Base-by-base conservation (phyloP, 2,888 invertebrate genomes). In the Ormyrus labotus region DNA sequence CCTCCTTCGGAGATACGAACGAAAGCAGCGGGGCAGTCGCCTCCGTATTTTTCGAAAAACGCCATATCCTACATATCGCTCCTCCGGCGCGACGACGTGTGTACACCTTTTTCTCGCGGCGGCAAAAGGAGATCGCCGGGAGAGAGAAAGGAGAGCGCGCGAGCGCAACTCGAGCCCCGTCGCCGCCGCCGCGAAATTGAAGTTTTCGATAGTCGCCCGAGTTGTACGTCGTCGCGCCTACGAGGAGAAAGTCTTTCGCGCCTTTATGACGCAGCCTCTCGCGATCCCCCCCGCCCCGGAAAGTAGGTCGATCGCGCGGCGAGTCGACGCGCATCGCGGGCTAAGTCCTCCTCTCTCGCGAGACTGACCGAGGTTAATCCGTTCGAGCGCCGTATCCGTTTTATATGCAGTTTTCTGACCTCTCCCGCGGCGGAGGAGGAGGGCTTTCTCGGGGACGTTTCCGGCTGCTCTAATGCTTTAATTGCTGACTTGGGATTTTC, bases 261-360 rank as follows among this genome's bases (percentile, higher is more conserved):
- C 47, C 64, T 65, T 71, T 48, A 19, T 48, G 51, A 70, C n/a
- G 45, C 8, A 5, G 61, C 9, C 69, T 19, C 63, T 34, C 69
- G 45, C 80, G 75, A 80, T 75, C 73, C 19, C 55, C 34, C 11
- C 13, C 13, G 13, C 13, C 13, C 13, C 13, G 13, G 13, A 58
- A 73, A 71, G 73, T 80, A 70, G 74, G 77, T 74, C 69, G 64
- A 75, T 75, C 67, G 81, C 51, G 69, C 64, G 76, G 76, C 65
- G 73, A 64, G 76, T 70, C 75, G 69, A 6, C 53, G 45, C 48
- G 34, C 7, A 13, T 45, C 55, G 47, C 10, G 57, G 45, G 11
- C 34, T 34, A 53, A 58, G 55, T n/a, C 61, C 51, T 50, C 48
- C 60, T 64, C 50, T 57, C 13, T 58, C 13, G 55, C 11, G 13